These are phyloP conservation scores for Ictidomys tridecemlineatus DNA, from an alignment of 2,113 vertebrate genomes.

Conservation along the genomic window DNA sequence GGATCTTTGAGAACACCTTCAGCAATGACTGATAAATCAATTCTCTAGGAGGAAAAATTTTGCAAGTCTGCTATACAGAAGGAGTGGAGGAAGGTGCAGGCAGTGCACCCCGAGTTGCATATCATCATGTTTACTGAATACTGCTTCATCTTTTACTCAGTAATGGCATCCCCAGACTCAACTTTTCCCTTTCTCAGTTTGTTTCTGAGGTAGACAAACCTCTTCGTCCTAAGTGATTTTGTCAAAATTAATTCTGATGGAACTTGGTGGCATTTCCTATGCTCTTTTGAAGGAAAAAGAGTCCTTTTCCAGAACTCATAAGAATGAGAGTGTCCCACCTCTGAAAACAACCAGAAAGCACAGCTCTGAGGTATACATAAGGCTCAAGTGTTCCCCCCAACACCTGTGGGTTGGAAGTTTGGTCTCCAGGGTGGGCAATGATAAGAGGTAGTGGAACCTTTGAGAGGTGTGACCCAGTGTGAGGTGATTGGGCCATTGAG, in stretches of 20 bases:
- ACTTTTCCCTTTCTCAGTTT: background rate
- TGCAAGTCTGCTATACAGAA: background rate
- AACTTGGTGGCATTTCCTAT: background rate
- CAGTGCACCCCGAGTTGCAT: accelerated
- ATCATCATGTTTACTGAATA: background rate
- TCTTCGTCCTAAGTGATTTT: no score
- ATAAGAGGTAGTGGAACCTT: background rate
- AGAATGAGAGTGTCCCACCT: background rate
- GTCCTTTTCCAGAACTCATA: background rate
- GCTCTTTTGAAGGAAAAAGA: background rate
- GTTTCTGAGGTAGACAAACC: background rate
- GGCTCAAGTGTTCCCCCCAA: background rate
- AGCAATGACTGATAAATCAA: background rate
- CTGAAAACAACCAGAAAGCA: background rate
- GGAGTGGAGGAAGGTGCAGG: background rate
- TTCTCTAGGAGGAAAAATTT: background rate
- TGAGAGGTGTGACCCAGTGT: background rate
- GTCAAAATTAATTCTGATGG: background rate
- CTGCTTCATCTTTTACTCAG: background rate
- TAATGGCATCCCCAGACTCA: background rate
- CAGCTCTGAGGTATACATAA: background rate
- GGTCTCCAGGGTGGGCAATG: background rate
- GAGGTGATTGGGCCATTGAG: background rate
- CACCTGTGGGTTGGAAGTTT: background rate
- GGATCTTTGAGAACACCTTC: background rate